Percentiles rank a stretch among this genome's conserved stretches.
Conservation (phyloP, 2,888 invertebrate genomes). For the Melanargia galathea region DNA sequence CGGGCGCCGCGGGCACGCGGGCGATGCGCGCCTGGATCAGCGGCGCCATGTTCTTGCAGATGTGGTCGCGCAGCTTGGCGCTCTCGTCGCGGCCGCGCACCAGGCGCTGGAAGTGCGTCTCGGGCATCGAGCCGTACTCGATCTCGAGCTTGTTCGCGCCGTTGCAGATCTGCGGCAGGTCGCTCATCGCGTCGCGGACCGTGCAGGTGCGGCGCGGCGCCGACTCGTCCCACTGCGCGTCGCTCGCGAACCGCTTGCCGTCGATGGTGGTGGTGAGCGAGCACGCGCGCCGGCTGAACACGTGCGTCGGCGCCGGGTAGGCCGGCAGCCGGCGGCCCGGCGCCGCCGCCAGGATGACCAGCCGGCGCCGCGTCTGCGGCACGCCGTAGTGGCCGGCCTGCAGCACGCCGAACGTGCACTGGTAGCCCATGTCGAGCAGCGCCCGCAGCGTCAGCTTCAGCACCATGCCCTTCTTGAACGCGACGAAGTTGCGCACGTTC, state of each 20-base stretch:
- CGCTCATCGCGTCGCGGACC: constrained; percentile 91
- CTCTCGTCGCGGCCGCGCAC: constrained; percentile 83
- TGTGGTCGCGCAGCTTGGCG: constrained; percentile 86
- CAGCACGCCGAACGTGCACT: constrained; percentile 92
- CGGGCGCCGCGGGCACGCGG: constrained; percentile 87
- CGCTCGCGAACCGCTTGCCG: constrained; percentile 74
- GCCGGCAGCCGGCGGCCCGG: constrained; percentile 88
- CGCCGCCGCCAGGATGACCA: constrained; percentile 91
- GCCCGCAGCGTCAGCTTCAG: constrained; percentile 89
- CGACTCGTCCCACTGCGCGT: constrained; percentile 84
- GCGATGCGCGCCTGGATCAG: constrained; percentile 89
- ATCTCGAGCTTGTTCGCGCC: constrained; percentile 87
- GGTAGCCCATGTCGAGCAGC: constrained; percentile 91
- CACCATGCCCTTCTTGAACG: constrained; percentile 91
- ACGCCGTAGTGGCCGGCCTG: constrained; percentile 94
- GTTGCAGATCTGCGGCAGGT: constrained; percentile 88
- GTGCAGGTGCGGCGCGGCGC: constrained; percentile 90
- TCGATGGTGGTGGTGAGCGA: constrained; percentile 77
- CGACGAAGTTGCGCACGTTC: constrained; percentile 93
- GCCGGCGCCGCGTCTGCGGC: constrained; percentile 89
- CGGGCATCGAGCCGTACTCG: constrained; percentile 86
- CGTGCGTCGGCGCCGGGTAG: constrained; percentile 91
- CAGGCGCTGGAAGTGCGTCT: constrained; percentile 89
- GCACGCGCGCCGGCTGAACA: constrained; percentile 87
- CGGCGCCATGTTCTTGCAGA: constrained; percentile 92